These are phyloP conservation scores for Pangasius macronema DNA, from an alignment of 2,797 vertebrate species.

Conservation along the genomic window DNA sequence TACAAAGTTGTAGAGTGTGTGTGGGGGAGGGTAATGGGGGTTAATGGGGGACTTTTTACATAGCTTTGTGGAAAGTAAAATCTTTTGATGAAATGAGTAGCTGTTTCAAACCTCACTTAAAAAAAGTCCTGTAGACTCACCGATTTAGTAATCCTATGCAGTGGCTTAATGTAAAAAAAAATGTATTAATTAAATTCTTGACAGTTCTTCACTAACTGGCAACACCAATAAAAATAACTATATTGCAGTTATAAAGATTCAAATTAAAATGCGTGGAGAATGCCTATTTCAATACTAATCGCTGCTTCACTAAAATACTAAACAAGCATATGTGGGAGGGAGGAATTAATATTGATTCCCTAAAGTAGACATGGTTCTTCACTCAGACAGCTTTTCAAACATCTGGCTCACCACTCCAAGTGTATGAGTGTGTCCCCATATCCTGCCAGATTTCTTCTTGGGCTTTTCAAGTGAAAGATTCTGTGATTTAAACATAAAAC, in stretches of 20 bases:
- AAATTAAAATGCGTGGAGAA: not conserved
- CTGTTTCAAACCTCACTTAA: slow-evolving; percentile 18
- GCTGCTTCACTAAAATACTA: not conserved
- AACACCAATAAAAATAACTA: slow-evolving; percentile 15
- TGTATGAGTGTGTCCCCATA: slow-evolving; percentile 76
- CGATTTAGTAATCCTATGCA: slow-evolving; percentile 79
- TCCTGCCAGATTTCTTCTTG: slow-evolving; percentile 74
- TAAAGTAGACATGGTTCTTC: not conserved
- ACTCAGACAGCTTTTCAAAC: slow-evolving; percentile 30
- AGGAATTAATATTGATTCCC: not conserved
- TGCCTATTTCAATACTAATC: slow-evolving; percentile 3
- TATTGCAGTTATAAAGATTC: not conserved
- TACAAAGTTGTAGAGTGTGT: not conserved
- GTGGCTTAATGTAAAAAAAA: slow-evolving; percentile 71
- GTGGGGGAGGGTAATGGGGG: fast-evolving
- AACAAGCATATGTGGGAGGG: not conserved
- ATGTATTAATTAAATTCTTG: slow-evolving; percentile 60
- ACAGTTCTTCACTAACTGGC: slow-evolving; percentile 28
- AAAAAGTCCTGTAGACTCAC: slow-evolving; percentile 66
- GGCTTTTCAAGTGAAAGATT: slow-evolving; percentile 79
- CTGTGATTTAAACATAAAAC: slow-evolving; percentile 56
- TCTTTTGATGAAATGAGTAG: not conserved
- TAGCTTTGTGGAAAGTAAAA: not conserved
- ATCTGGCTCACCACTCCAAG: slow-evolving; percentile 73
- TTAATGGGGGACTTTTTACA: not conserved